Conservation (phyloP, 2,113 vertebrate species). For the Lampris incognitus region DNA sequence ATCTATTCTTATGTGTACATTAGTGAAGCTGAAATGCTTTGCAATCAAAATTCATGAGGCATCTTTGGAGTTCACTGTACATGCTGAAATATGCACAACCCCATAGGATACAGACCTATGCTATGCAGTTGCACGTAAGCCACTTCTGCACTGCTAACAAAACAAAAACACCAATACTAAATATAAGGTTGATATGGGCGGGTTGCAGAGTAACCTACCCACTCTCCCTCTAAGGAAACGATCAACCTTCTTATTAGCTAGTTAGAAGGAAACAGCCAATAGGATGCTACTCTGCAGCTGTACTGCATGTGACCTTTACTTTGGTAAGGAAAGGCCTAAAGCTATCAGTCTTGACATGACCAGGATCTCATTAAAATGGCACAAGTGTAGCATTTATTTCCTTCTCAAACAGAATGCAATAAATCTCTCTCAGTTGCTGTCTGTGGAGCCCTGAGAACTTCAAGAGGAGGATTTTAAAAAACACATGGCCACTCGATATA, state of each 20-base stretch:
- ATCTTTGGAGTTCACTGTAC: too few relatives aligned
- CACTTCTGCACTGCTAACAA: too few relatives aligned
- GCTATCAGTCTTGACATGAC: slow-evolving; percentile 60
- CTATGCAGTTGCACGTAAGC: too few relatives aligned
- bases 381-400: slow-evolving; percentile 75
- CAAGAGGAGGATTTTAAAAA: slow-evolving; percentile 65
- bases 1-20: too few relatives aligned
- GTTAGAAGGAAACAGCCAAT: slow-evolving; percentile 31
- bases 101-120: too few relatives aligned
- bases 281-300: slow-evolving; percentile 8
- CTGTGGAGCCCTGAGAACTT: slow-evolving; percentile 58
- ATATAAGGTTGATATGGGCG: too few relatives aligned
- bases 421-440: slow-evolving; percentile 69
- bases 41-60: too few relatives aligned
- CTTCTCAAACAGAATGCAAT: slow-evolving; percentile 64
- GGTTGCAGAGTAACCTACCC: background rate
- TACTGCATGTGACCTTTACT: slow-evolving; percentile 25
- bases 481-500: slow-evolving; percentile 64
- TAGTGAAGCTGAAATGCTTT: too few relatives aligned
- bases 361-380: slow-evolving; percentile 69
- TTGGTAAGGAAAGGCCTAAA: slow-evolving; percentile 43
- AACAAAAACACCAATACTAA: background rate
- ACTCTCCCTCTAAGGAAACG: background rate
- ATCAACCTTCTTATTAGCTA: background rate
- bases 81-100: too few relatives aligned